Percentiles rank a stretch among this genome's conserved stretches.
These are phyloP conservation scores for Diglossa cyanea DNA, from an alignment of 2,797 vertebrate genomes.

Conservation along the genomic window DNA sequence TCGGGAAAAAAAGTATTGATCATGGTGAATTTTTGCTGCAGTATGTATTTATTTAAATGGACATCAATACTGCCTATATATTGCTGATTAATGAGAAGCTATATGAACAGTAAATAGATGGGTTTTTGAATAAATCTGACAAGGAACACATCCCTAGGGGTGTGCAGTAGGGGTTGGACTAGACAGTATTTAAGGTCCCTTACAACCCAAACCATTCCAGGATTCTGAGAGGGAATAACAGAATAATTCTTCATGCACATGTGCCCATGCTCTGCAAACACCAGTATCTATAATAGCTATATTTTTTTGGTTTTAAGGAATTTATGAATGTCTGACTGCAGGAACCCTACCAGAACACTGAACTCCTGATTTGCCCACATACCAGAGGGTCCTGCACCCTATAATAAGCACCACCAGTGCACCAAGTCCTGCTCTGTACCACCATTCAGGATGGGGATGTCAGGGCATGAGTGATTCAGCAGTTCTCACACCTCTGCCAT, in stretches of 20 bases:
- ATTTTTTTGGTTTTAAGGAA: background rate
- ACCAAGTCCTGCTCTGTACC: background rate
- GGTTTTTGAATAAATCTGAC: background rate
- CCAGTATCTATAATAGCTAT: background rate
- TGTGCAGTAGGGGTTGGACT: background rate
- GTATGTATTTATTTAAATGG: background rate
- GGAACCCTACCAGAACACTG: background rate
- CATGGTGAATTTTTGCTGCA: background rate
- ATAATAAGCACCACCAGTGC: background rate
- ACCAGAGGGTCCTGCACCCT: background rate
- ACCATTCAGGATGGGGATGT: background rate
- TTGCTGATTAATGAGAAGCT: background rate
- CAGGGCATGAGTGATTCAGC: background rate
- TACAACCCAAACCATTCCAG: background rate
- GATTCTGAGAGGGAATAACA: background rate
- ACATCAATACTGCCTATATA: background rate
- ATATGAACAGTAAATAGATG: background rate
- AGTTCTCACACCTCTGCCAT: slow-evolving; percentile 2
- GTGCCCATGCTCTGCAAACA: background rate
- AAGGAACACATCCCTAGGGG: background rate
- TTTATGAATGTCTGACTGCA: background rate
- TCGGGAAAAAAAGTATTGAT: background rate
- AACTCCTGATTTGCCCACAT: background rate
- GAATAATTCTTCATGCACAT: background rate
- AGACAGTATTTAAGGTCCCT: background rate